A percentile compares a stretch with the other conserved stretches of the same genome.
Conservation (phyloP, 2,113 vertebrate genomes). For the Odocoileus virginianus region DNA sequence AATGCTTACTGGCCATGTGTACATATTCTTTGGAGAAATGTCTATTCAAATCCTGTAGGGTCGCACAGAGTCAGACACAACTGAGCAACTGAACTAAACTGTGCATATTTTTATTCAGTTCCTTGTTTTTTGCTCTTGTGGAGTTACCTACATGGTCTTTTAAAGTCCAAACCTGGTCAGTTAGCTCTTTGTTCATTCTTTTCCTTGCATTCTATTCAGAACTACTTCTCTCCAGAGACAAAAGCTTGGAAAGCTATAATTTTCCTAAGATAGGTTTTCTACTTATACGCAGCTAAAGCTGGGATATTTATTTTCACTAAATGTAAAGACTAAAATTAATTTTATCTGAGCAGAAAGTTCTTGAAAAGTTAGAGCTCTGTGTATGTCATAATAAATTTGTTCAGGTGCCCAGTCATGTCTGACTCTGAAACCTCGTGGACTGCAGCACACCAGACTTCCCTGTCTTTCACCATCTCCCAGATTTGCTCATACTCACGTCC, state of each 20-base stretch:
- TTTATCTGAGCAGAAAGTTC: neutral
- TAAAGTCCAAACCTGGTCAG: neutral
- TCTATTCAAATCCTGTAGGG: neutral
- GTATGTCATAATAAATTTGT: neutral
- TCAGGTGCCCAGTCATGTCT: neutral
- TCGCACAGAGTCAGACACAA: neutral
- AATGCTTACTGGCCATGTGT: neutral
- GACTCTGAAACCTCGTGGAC: neutral
- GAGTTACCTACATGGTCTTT: neutral
- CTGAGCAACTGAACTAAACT: neutral
- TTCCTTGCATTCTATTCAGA: neutral
- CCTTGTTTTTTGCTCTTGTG: neutral
- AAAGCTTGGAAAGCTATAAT: neutral
- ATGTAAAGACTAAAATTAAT: neutral
- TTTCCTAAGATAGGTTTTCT: neutral
- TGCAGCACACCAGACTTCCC: rapidly evolving
- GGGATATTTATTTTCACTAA: neutral
- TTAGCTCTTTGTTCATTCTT: neutral
- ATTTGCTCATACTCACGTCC: neutral
- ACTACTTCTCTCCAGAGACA: neutral
- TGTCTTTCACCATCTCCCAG: neutral
- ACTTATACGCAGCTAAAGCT: neutral
- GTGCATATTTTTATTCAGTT: neutral
- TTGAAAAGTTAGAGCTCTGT: neutral
- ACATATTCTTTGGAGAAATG: neutral